These are phyloP conservation scores for Diplolepis rosae DNA, from an alignment of 2,888 invertebrate species.

Conservation along the genomic window DNA sequence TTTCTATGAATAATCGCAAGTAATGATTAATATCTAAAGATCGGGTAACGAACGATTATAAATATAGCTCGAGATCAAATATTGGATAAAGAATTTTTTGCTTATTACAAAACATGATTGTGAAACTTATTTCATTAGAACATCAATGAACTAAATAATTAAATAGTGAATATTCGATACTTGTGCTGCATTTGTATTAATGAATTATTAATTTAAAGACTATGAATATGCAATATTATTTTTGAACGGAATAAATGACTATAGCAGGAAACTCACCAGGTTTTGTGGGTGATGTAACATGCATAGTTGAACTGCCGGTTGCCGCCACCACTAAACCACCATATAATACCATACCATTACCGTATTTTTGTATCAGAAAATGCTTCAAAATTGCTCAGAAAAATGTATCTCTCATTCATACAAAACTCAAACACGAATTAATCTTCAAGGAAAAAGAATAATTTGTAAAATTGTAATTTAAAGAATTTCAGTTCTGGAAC, in stretches of 20 bases:
- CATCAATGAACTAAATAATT: too few relatives aligned
- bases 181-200: not conserved
- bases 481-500: too few relatives aligned
- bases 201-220: not conserved
- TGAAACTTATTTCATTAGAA: too few relatives aligned
- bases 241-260: conserved; percentile 47
- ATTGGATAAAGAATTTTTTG: too few relatives aligned
- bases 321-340: conserved; percentile 72
- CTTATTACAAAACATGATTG: too few relatives aligned
- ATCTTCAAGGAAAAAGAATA: not conserved
- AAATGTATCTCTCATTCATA: not conserved
- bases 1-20: too few relatives aligned
- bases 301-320: conserved; percentile 70
- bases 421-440: not conserved
- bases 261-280: conserved; percentile 69
- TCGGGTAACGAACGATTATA: not conserved
- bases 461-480: too few relatives aligned
- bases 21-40: not conserved
- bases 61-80: not conserved
- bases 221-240: conserved; percentile 7
- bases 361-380: conserved; percentile 48
- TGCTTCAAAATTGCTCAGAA: conserved; percentile 24
- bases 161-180: too few relatives aligned
- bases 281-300: conserved; percentile 72
- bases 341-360: conserved; percentile 67